These are phyloP conservation scores for Alethe castanea DNA, from an alignment of 2,113 vertebrate genomes.

Conservation along the genomic window DNA sequence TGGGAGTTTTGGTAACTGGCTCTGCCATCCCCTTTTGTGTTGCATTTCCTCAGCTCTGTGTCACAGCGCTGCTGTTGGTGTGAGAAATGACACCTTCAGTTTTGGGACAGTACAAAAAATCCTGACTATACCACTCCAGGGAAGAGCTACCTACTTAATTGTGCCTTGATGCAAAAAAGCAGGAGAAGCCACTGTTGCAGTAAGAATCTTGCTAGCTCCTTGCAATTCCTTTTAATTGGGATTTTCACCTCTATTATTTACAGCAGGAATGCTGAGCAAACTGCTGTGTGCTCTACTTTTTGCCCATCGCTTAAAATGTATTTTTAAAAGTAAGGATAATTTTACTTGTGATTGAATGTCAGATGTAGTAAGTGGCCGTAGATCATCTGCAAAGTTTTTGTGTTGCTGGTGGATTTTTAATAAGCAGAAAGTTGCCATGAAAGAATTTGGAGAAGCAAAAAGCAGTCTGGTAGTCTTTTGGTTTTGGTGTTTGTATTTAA, in stretches of 20 bases:
- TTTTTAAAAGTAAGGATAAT: background rate
- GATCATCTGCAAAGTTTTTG: background rate
- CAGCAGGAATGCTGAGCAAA: background rate
- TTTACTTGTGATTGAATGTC: background rate
- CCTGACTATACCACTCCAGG: background rate
- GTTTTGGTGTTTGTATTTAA: background rate
- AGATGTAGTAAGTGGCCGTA: background rate
- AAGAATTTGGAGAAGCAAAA: background rate
- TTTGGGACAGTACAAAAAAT: background rate
- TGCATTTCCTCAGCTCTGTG: background rate
- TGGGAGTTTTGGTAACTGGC: background rate
- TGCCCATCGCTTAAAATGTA: background rate
- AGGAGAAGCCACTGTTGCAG: background rate
- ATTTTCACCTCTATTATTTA: background rate
- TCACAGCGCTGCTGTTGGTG: accelerated
- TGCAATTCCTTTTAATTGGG: background rate
- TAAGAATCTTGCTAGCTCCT: background rate
- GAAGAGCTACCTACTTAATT: accelerated
- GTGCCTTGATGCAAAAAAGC: background rate
- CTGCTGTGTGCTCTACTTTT: background rate
- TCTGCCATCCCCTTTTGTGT: background rate
- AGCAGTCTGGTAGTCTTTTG: background rate
- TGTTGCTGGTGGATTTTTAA: background rate
- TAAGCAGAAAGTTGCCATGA: background rate
- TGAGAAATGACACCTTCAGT: background rate